phyloP scores from a whole-genome alignment of 2,113 vertebrate species.

The Mirounga angustirostris region DNA sequence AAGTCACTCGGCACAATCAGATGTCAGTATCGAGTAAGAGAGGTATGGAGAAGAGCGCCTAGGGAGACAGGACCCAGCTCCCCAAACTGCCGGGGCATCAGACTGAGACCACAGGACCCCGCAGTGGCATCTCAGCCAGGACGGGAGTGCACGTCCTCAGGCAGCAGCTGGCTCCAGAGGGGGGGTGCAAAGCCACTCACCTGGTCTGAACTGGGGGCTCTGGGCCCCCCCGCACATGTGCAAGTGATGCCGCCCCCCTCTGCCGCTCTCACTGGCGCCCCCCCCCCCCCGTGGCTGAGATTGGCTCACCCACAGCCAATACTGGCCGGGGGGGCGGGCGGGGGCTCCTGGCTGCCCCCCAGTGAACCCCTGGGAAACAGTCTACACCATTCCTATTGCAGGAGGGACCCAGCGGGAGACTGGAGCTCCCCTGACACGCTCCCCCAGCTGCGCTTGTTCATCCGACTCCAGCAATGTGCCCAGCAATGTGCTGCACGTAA shows the following conservation, averaged over 20 bases:
- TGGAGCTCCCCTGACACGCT: not conserved
- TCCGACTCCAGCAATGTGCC: not conserved
- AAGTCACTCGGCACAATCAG: not conserved
- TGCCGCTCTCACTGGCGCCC: not conserved
- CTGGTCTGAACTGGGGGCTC: not conserved
- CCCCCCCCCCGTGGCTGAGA: not conserved
- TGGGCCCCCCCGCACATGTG: not conserved
- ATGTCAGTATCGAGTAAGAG: not conserved
- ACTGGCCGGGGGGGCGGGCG: not conserved
- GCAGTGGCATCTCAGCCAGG: not conserved
- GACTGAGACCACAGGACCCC: not conserved
- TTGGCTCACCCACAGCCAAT: not conserved
- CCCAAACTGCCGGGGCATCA: not conserved
- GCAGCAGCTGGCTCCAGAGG: accelerated
- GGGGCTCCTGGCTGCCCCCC: not conserved
- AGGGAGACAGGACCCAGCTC: not conserved
- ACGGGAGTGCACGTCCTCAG: not conserved
- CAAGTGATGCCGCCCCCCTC: not conserved
- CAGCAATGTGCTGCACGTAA: no score
- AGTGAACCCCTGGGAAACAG: not conserved
- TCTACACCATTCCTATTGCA: not conserved
- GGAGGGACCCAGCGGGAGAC: not conserved
- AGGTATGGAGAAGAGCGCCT: not conserved
- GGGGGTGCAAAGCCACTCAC: not conserved
- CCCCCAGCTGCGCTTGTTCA: not conserved